Evolutionary conservation across 2,797 vertebrate species (phyloP), one percentile per base, ranked within the genome.

Genomic region (Chloroceryle inda): DNA sequence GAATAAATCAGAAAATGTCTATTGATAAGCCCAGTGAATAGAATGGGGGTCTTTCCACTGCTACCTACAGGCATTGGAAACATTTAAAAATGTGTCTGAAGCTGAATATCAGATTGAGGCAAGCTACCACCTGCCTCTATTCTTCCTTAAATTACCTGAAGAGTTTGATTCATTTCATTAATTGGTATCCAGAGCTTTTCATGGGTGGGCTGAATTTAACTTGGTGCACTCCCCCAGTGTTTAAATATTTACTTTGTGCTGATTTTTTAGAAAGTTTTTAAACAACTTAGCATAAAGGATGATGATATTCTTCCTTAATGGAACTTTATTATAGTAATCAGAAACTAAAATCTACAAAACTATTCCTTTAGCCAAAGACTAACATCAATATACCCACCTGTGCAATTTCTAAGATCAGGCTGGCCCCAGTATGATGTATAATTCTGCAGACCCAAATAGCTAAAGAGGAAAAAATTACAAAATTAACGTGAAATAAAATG

Each of bases 331-430:
- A 52, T 2, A 38, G 45, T 23, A 93, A 64, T 20, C 29, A 83
- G 56, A 26, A 80, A 56, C 4, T 21, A 49, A 89, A 64, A 24
- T 22, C n/a, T 58, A 74, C 18, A 74, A 82, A 62, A 61, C 37
- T 67, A 62, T 13, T 81, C 26, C 31, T 71, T 66, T 50, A 85
- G 56, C 24, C 27, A 11, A 38, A 50, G 84, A 73, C 20, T 44
- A 85, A 56, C 52, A 88, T 1, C 14, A n/a, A 26, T 74, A 75
- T 42, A 97, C 98, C 62, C 55, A 98, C 98, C 97, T 93, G 98
- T 98, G 95, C 99, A 99, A 88, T 99, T 99, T 56, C 95, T 97
- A 77, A 98, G 16, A 94, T 99, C 98, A 38, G 99, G 96, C 15
- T 92, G 35, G 6, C 97, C 98, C 99, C 99, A 99, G 62, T 94